These are phyloP conservation scores for Tribolium castaneum DNA, from an alignment of 1,140 invertebrate species.

Conservation along the genomic window DNA sequence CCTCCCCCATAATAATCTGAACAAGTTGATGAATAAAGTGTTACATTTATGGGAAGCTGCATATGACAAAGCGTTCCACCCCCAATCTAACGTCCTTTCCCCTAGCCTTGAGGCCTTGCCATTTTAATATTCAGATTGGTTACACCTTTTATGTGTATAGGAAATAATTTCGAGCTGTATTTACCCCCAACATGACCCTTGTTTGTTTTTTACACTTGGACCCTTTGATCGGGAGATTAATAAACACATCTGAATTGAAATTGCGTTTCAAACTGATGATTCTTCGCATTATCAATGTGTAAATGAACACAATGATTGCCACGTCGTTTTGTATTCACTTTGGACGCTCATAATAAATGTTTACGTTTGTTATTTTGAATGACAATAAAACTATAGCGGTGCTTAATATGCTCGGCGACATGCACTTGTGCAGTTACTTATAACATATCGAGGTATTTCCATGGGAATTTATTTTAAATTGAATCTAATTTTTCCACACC, in stretches of 20 bases:
- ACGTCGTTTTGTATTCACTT: conserved; percentile 13
- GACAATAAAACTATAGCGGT: conserved; percentile 43
- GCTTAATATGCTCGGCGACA: conserved; percentile 46
- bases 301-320: neutral
- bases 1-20: conserved; percentile 58
- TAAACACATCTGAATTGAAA: conserved; percentile 56
- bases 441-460: conserved; percentile 48
- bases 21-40: conserved; percentile 56
- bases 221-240: conserved; percentile 61
- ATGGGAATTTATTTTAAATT: conserved; percentile 49
- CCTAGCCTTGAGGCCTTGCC: conserved; percentile 42
- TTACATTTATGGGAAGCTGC: conserved; percentile 62
- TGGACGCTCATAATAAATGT: conserved; percentile 40
- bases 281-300: conserved; percentile 3
- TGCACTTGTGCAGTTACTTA: conserved; percentile 47
- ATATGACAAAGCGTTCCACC: conserved; percentile 59
- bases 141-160: conserved; percentile 65
- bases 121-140: conserved; percentile 65
- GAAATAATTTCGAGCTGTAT: conserved; percentile 63
- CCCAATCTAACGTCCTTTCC: conserved; percentile 44
- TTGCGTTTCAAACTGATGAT: conserved; percentile 30
- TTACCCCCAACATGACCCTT: conserved; percentile 57
- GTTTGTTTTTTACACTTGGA: conserved; percentile 64
- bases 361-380: conserved; percentile 37
- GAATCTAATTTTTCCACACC: conserved; percentile 17